Evolutionary conservation across 92 coral and sea anemone species (phyloP).

Genomic region (Plumapathes pennacea): DNA sequence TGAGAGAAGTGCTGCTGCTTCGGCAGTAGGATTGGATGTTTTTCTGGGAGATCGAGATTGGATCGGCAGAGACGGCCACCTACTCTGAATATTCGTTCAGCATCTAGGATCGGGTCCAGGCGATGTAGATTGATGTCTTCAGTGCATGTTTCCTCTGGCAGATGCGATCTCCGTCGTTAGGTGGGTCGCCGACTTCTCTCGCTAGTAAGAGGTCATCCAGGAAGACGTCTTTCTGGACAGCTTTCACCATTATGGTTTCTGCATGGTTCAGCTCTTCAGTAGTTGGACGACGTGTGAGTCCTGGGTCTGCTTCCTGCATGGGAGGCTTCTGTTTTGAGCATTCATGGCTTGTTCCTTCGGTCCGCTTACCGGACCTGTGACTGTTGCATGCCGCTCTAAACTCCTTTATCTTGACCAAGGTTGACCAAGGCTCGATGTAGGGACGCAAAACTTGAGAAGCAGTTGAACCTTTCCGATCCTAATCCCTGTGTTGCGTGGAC

Average conservation of each 20-base stretch:
- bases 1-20: not conserved
- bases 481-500: not conserved
- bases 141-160: too few species aligned
- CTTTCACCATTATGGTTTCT: slow-evolving; percentile 1
- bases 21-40: not conserved
- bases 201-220: not conserved
- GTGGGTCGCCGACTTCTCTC: not conserved
- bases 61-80: slow-evolving; percentile 5
- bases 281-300: too few species aligned
- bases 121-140: not conserved
- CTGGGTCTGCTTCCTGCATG: too few species aligned
- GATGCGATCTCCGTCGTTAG: too few species aligned
- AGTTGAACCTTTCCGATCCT: slow-evolving; percentile 11
- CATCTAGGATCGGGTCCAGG: not conserved
- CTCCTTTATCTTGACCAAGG: slow-evolving; percentile 2
- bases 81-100: not conserved
- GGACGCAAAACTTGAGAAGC: slow-evolving; percentile 20
- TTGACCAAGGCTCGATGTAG: slow-evolving; percentile 20
- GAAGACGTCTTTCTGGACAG: slow-evolving; percentile 1
- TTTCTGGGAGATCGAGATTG: not conserved
- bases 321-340: too few species aligned
- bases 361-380: slow-evolving; percentile 2
- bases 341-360: too few species aligned
- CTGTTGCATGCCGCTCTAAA: not conserved
- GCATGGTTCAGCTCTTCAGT: slow-evolving; percentile 13